Evolutionary conservation across 2,113 vertebrate genomes (phyloP), one percentile per base, ranked within the genome.

Genomic region (Alces alces): DNA sequence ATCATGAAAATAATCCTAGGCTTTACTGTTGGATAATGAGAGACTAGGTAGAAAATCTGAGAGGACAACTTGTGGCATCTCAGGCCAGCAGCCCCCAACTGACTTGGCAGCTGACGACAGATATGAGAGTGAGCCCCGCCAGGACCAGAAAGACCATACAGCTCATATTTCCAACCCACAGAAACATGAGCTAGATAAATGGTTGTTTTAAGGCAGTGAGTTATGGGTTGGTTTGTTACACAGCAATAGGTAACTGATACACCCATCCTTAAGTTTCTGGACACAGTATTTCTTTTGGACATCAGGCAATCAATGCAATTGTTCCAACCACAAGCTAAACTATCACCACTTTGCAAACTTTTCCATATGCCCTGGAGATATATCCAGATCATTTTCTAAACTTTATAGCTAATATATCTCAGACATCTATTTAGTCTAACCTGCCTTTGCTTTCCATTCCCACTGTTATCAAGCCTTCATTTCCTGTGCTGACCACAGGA

Each of bases 181-280:
- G 82, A 96, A 61, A 93, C 45, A 28, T 25, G 36, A 95, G 25
- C 82, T 96, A 84, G 80, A 79, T 19, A 80, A 61, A 60, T 54
- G 45, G 17, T 11, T 83, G 7, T 84, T 79, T 36, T 58, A 57
- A 70, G 10, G 70, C 39, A 76, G 25, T 36, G 55, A 89, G 91
- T 73, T 97, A 61, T 36, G n/a, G 47, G 54, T 93, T 82, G 52
- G 58, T 91, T 96, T 95, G 64, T 93, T 93, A 96, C 47, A 33
- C 14, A 89, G 83, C 27, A 58, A 88, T 73, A 79, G 43, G 82
- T 93, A 92, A 76, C 58, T 33, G 70, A 86, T 82, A 82, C 3
- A 80, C 15, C 33, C 39, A 45, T 39, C 13, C 45, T 83, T 83
- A 84, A 57, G 85, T 33, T 93, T 80, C 87, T 28, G 50, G 28